Percentiles rank a stretch among this genome's conserved stretches.
These are phyloP conservation scores for Hassar affinis DNA, from an alignment of 2,113 vertebrate genomes.

Conservation along the genomic window DNA sequence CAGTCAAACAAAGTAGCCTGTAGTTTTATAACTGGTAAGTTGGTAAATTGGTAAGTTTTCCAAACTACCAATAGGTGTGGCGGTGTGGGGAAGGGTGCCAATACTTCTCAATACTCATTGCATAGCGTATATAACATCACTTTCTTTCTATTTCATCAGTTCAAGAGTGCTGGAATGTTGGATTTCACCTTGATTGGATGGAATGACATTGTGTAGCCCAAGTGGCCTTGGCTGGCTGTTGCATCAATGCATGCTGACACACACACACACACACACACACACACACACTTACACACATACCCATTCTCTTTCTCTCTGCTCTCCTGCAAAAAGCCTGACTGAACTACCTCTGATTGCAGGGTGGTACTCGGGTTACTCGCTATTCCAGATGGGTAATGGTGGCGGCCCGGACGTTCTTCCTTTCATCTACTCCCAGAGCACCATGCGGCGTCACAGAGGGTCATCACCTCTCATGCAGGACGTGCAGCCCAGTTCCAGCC, in stretches of 20 bases:
- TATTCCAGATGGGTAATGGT: conserved; percentile 34
- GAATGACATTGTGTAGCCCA: conserved; percentile 45
- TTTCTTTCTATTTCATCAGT: conserved; percentile 37
- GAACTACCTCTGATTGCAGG: conserved; percentile 38
- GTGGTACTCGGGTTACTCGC: conserved; percentile 14
- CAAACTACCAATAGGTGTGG: background rate
- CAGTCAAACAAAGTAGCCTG: too few relatives aligned
- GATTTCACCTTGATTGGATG: conserved; percentile 56
- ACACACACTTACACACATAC: background rate
- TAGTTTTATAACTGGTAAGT: background rate
- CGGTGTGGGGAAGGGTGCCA: background rate
- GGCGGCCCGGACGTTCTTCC: background rate
- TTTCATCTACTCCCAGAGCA: conserved; percentile 32
- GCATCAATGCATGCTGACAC: conserved; percentile 27
- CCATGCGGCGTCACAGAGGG: conserved; percentile 2
- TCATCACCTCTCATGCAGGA: conserved; percentile 4
- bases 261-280: conserved; percentile 12
- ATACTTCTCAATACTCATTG: background rate
- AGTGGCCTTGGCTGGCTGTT: conserved; percentile 41
- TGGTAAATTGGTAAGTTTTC: background rate
- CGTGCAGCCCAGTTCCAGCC: background rate
- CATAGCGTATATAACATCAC: background rate
- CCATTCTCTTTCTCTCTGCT: background rate
- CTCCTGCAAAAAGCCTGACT: conserved; percentile 26
- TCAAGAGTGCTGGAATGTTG: conserved; percentile 47